Evolutionary conservation across 2,113 vertebrate genomes (phyloP), one percentile per base, ranked within the genome.

Genomic region (Ptyas mucosa): DNA sequence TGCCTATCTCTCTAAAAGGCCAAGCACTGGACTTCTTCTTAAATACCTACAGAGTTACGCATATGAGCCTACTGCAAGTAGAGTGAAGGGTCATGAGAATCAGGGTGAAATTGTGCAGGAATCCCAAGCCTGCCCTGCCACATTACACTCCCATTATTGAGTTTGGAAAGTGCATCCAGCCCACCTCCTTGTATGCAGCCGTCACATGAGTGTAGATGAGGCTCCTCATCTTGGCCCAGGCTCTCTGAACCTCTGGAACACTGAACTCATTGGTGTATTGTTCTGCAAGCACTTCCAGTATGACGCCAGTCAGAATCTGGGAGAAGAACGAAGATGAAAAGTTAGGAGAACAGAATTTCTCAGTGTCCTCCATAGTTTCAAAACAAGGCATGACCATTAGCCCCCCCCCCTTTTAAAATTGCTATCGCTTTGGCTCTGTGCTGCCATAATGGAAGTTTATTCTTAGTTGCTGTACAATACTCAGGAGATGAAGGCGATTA

Each of bases 141-240:
- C 75, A 91, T 94, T 95, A 91, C 75, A 86, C 97, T 99, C 98
- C 99, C 98, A 98, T 98, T 14, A 98, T 98, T 53, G 98, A 98
- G 94, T 98, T 99, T 97, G 99, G 99, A 95, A 99, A 98, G 98
- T 99, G 98, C 87, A 98, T 98, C 99, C 99, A 99, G 98, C 99
- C 99, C 97, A 98, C 98, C 95, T 99, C 99, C 93, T 98, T 99
- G 98, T 99, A 99, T 61, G 98, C 98, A 0, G 98, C 98, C 0
- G 98, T 99, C 97, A 99, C 98, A 0, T 99, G 98, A 97, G 98
- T 99, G 98, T 97, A 99, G 97, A 99, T 97, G 93, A 98, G 98
- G 91, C 96, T 97, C 93, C 98, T 98, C 96, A 99, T 98, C 97
- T 99, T 99, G 98, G 98, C 96, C 99, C 99, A 99, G 95, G 98